These are phyloP conservation scores for Delphinus delphis DNA, from an alignment of 2,113 vertebrate species.

Conservation along the genomic window DNA sequence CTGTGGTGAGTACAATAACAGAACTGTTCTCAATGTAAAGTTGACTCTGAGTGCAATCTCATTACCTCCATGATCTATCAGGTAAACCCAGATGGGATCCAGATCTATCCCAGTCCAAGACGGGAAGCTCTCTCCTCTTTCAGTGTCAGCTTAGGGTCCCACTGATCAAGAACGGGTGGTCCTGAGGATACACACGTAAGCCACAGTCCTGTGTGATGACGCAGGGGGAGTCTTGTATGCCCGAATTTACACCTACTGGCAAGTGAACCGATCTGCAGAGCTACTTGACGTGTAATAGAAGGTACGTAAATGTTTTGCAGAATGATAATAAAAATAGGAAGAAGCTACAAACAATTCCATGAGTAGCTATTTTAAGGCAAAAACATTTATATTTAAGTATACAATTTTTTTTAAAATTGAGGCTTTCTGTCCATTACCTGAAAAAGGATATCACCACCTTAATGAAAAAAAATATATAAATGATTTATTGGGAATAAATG, in stretches of 20 bases:
- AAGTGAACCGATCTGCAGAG: background rate
- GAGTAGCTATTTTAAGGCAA: conserved; percentile 43
- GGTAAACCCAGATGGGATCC: background rate
- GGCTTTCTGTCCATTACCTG: background rate
- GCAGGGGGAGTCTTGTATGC: background rate
- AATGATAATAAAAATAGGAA: conserved; percentile 35
- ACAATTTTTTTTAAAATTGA: background rate
- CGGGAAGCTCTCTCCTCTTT: background rate
- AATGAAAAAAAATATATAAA: conserved; percentile 54
- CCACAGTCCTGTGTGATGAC: background rate
- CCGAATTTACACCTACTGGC: background rate
- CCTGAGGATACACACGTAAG: background rate
- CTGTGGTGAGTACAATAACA: background rate
- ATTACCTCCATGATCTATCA: background rate
- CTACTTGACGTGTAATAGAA: background rate
- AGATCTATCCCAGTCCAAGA: background rate
- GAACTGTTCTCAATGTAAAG: background rate
- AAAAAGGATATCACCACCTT: conserved; percentile 22
- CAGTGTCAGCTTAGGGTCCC: background rate
- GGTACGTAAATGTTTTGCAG: background rate
- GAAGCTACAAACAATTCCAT: background rate
- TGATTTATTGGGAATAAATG: conserved; percentile 47
- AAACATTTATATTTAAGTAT: conserved; percentile 24
- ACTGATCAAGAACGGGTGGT: background rate
- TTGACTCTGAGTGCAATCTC: conserved; percentile 11